Conservation (phyloP, 2,797 vertebrate genomes). For the Cossypha dichroa region DNA sequence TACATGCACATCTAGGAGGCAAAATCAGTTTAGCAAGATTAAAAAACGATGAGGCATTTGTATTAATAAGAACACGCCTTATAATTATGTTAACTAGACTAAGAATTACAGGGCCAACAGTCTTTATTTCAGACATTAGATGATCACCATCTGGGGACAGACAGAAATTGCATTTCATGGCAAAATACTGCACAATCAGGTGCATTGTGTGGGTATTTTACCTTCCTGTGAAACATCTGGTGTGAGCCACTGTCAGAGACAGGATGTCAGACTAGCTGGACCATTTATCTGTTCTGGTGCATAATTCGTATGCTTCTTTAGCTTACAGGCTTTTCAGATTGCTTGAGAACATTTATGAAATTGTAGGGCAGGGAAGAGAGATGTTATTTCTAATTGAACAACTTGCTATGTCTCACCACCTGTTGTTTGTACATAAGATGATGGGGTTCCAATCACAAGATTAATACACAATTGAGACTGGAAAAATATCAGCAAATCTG, state of each 20-base stretch:
- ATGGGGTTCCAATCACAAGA: slow-evolving; percentile 44
- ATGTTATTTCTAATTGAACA: slow-evolving; percentile 49
- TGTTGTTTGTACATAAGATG: slow-evolving; percentile 62
- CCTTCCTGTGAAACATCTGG: slow-evolving; percentile 58
- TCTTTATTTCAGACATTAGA: slow-evolving; percentile 43
- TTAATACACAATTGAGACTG: neutral
- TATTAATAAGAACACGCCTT: slow-evolving; percentile 22
- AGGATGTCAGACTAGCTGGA: slow-evolving; percentile 35
- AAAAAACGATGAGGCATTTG: neutral
- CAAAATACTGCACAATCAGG: slow-evolving; percentile 41
- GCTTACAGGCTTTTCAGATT: neutral
- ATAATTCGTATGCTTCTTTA: slow-evolving; percentile 24
- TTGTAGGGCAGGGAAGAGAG: neutral
- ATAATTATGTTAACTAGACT: slow-evolving; percentile 50
- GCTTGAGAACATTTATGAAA: slow-evolving; percentile 39
- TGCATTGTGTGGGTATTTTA: slow-evolving; percentile 40
- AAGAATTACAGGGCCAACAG: slow-evolving; percentile 47
- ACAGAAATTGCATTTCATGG: neutral
- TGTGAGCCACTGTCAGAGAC: neutral
- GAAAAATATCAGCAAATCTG: slow-evolving; percentile 45
- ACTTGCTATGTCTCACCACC: slow-evolving; percentile 30
- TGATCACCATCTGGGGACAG: slow-evolving; percentile 47
- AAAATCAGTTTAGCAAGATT: slow-evolving; percentile 30
- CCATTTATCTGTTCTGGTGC: slow-evolving; percentile 10
- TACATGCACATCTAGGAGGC: neutral